A percentile compares a stretch with the other conserved stretches of the same genome.
Conservation (phyloP, 2,113 vertebrate species). For the Callospermophilus lateralis region DNA sequence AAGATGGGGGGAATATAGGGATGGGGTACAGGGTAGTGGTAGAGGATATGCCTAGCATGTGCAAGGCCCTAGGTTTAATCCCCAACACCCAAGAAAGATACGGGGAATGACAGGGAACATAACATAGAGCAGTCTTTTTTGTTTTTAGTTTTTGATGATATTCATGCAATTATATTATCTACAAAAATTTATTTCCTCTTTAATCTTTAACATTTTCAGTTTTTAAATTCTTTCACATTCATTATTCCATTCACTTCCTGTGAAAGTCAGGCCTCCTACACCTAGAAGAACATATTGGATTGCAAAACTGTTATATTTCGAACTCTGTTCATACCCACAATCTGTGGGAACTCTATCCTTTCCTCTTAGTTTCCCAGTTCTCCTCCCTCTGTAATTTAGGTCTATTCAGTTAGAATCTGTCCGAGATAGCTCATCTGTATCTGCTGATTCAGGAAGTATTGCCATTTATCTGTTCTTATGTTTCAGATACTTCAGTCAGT, state of each 20-base stretch:
- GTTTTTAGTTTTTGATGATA: constrained; percentile 34
- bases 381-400: background rate
- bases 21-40: background rate
- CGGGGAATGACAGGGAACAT: no score
- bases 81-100: background rate
- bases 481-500: background rate
- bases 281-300: background rate
- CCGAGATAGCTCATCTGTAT: no score
- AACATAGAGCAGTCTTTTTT: background rate
- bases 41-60: background rate
- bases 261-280: background rate
- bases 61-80: no score
- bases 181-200: constrained; percentile 30
- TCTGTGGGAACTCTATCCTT: background rate
- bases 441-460: background rate
- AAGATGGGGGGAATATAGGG: background rate
- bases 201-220: background rate
- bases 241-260: background rate
- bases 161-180: background rate
- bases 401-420: background rate
- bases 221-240: background rate
- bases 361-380: background rate
- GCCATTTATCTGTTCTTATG: background rate
- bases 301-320: background rate
- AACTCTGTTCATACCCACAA: background rate